phyloP scores from a whole-genome alignment of 2,797 vertebrate species.

The Artibeus jamaicensis region DNA sequence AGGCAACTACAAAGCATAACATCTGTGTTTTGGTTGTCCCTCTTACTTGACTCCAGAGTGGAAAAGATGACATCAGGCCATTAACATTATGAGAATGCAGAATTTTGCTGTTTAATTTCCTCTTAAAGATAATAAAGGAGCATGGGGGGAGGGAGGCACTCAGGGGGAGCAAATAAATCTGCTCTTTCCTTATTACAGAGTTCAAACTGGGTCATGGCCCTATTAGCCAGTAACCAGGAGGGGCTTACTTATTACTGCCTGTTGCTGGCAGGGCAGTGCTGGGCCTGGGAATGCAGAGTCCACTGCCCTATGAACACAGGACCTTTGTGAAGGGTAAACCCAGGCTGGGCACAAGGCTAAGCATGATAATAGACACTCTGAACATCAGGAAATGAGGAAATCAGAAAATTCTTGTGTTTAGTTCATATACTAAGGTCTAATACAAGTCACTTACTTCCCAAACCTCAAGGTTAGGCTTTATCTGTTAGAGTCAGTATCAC shows the following conservation, averaged over 20 bases:
- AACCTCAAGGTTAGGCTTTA: background rate
- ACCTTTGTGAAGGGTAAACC: background rate
- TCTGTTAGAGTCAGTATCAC: slow-evolving; percentile 27
- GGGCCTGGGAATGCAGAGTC: slow-evolving; percentile 1
- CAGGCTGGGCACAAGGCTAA: background rate
- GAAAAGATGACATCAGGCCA: slow-evolving; percentile 64
- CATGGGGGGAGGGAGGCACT: background rate
- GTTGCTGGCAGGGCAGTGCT: background rate
- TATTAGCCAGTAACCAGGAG: slow-evolving; percentile 44
- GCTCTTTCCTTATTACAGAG: slow-evolving; percentile 65
- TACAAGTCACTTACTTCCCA: slow-evolving; percentile 14
- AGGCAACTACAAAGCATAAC: background rate
- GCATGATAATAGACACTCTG: background rate
- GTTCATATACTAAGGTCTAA: background rate
- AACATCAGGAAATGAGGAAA: background rate
- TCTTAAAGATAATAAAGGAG: slow-evolving; percentile 50
- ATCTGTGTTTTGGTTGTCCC: background rate
- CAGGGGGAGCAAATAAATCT: slow-evolving; percentile 52
- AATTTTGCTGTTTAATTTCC: slow-evolving; percentile 62
- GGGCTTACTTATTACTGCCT: background rate
- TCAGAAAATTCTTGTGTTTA: background rate
- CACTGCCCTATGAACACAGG: background rate
- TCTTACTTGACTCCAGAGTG: slow-evolving; percentile 9
- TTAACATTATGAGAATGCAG: slow-evolving; percentile 65
- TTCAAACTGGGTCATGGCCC: slow-evolving; percentile 54